These are phyloP conservation scores for Clepsis dumicolana DNA, from an alignment of 2,888 invertebrate genomes.

Conservation along the genomic window DNA sequence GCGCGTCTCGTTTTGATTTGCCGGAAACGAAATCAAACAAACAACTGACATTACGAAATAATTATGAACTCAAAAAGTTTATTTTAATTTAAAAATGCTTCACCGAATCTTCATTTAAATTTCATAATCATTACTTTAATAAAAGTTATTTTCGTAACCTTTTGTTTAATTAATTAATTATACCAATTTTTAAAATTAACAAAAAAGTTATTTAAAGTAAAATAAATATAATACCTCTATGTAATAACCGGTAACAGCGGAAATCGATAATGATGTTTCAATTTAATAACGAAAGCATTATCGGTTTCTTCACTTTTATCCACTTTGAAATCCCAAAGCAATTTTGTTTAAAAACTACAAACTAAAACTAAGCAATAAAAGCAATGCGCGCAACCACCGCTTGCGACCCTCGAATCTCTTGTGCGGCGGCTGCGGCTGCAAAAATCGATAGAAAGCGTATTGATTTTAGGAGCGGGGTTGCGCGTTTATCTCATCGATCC, in stretches of 20 bases:
- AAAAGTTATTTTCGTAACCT: too few relatives aligned
- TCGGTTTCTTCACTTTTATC: slow-evolving; percentile 15
- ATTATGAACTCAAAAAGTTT: not conserved
- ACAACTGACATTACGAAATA: not conserved
- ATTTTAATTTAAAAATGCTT: not conserved
- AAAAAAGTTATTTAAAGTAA: not conserved
- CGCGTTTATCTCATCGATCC: slow-evolving; percentile 92
- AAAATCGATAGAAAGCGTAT: slow-evolving; percentile 92
- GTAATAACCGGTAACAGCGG: slow-evolving; percentile 30
- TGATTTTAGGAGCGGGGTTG: slow-evolving; percentile 90
- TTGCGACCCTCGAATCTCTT: slow-evolving; percentile 79
- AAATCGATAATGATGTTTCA: slow-evolving; percentile 26
- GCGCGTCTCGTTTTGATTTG: slow-evolving; percentile 23
- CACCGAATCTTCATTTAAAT: not conserved
- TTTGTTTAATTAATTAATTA: not conserved
- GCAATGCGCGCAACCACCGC: slow-evolving; percentile 81
- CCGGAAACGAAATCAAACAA: slow-evolving; percentile 35
- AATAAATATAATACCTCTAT: slow-evolving; percentile 25
- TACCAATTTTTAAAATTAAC: not conserved
- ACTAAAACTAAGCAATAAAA: slow-evolving; percentile 39
- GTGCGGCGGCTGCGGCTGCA: slow-evolving; percentile 87
- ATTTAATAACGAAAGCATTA: slow-evolving; percentile 12
- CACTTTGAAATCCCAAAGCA: not conserved
- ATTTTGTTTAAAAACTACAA: slow-evolving; percentile 16
- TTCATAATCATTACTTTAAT: not conserved